Percentiles rank a stretch among this genome's conserved stretches.
Evolutionary conservation across 2,113 vertebrate species (phyloP).

Genomic region (Mesitornis unicolor): DNA sequence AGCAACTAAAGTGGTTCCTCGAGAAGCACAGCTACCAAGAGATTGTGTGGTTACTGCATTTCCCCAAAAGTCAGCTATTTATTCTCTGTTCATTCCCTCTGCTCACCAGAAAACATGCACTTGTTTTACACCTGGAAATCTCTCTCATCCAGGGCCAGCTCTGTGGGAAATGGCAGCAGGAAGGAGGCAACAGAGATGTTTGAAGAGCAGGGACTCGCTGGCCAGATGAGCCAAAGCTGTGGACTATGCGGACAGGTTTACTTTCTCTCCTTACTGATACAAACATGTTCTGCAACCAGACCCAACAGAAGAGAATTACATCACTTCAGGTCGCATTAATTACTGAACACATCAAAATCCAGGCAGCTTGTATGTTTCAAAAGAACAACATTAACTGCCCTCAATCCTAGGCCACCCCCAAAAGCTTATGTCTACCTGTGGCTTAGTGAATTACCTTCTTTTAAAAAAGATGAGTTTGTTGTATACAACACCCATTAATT

Average conservation of each 20-base stretch:
- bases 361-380: not conserved
- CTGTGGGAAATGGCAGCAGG: not conserved
- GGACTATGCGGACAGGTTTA: rapidly evolving
- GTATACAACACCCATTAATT: not conserved
- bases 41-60: not conserved
- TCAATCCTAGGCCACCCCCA: not conserved
- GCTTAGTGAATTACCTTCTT: no score
- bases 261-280: not conserved
- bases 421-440: not conserved
- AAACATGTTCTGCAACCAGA: not conserved
- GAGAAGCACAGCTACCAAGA: not conserved
- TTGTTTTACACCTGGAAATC: not conserved
- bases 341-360: not conserved
- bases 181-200: not conserved
- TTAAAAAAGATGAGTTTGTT: not conserved
- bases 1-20: not conserved
- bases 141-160: rapidly evolving
- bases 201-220: not conserved
- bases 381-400: not conserved
- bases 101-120: not conserved
- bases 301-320: not conserved
- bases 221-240: not conserved
- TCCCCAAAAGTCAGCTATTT: not conserved
- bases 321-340: not conserved
- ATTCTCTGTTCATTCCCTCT: not conserved